phyloP scores from a whole-genome alignment of 2,797 vertebrate genomes.

The Macropus fuliginosus region DNA sequence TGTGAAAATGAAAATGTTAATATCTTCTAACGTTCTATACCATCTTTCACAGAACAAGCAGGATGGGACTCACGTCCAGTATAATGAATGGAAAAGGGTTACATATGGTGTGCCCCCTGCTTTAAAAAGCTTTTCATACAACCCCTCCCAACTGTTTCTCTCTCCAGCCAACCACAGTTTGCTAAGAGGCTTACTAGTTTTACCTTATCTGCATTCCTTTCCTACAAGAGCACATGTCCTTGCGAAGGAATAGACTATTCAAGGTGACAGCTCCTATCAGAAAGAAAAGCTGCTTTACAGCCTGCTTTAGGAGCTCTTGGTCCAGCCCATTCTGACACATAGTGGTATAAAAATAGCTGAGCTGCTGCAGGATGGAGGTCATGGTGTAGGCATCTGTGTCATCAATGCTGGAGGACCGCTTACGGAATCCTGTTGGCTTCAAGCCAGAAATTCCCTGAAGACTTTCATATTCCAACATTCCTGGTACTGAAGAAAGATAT shows the following conservation, averaged over 20 bases:
- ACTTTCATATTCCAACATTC: constrained; percentile 97
- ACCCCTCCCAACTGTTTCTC: neutral
- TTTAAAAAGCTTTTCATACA: neutral
- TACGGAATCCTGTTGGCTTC: constrained; percentile 96
- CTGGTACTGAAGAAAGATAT: constrained; percentile 89
- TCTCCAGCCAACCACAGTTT: neutral
- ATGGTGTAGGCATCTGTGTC: constrained; percentile 91
- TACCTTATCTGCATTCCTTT: constrained; percentile 99
- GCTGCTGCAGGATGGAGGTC: constrained; percentile 92
- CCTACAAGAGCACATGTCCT: constrained; percentile 98
- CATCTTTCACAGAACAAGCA: too few species aligned
- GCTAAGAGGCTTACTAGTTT: neutral
- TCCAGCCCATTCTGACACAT: constrained; percentile 96
- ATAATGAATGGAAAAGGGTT: neutral
- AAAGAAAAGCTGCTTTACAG: constrained; percentile 93
- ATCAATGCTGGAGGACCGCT: constrained; percentile 93
- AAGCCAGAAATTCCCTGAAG: constrained; percentile 97
- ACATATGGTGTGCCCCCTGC: rapidly evolving
- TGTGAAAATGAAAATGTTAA: too few species aligned
- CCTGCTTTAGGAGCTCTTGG: constrained; percentile 90
- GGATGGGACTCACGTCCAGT: neutral
- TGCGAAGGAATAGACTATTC: constrained; percentile 96
- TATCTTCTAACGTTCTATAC: neutral
- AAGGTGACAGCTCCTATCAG: constrained; percentile 91
- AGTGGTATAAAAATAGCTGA: constrained; percentile 91